A percentile compares a stretch with the other conserved stretches of the same genome.
Evolutionary conservation across 1,140 invertebrate genomes (phyloP).

Genomic region (Papilio helenus): DNA sequence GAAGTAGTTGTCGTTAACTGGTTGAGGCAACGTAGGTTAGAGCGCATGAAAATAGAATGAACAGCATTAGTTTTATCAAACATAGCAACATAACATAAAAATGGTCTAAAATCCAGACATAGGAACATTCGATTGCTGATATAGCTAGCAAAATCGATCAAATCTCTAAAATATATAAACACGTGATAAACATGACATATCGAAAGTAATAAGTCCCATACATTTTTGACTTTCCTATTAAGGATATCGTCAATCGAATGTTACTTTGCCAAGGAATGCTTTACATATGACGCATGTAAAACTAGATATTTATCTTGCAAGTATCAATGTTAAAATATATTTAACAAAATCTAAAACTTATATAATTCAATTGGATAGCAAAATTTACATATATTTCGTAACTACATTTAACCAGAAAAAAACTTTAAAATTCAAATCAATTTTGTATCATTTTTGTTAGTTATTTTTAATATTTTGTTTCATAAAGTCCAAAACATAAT

Average conservation of each 20-base stretch:
- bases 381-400: constrained; percentile 7
- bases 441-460: not conserved
- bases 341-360: not conserved
- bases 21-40: constrained; percentile 74
- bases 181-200: too few species aligned
- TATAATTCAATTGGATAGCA: too few species aligned
- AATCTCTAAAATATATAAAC: too few species aligned
- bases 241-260: too few species aligned
- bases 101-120: not conserved
- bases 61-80: constrained; percentile 57
- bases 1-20: constrained; percentile 98
- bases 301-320: not conserved
- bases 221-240: too few species aligned
- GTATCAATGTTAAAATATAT: not conserved
- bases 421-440: not conserved
- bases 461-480: not conserved
- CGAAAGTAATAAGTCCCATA: too few species aligned
- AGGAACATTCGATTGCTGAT: too few species aligned
- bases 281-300: constrained; percentile 40
- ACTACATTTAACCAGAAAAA: not conserved
- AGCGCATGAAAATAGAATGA: constrained; percentile 76
- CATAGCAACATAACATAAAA: constrained; percentile 37
- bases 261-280: too few species aligned
- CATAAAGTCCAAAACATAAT: not conserved
- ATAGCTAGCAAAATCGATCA: too few species aligned